Base-by-base conservation (phyloP, 2,888 invertebrate species). In the Nomada hirtipes region DNA sequence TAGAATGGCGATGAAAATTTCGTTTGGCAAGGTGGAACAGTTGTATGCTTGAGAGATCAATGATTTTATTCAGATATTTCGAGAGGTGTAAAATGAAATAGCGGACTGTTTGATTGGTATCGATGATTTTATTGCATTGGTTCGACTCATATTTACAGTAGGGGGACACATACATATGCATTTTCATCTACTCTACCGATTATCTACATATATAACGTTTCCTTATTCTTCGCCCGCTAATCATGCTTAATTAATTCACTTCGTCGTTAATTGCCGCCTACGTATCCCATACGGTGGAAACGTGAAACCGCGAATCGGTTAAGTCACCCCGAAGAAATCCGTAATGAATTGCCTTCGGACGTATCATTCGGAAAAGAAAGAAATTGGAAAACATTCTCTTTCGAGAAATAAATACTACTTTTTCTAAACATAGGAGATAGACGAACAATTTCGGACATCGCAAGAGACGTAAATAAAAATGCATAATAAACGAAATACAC, bases 111-210 rank as follows among this genome's bases (percentile, higher is more conserved):
- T 75, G 42, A 69, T 70, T 85, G 82, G 79, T 88, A 88, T 86
- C 85, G 88, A 83, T 90, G 88, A 90, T 91, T 93, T 93, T 93
- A 93, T 93, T 93, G 93, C 93, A 92, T 92, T 92, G 91, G 91
- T 90, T 91, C 88, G 89, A 90, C 86, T 92, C 90, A 90, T 93
- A 93, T 93, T 92, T 93, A 93, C 93, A 92, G 88, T 86, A 87
- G 89, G 90, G 36, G 89, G 88, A 93, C 92, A 93, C 91, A 90
- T 92, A 92, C 89, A 93, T 92, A 91, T 92, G 92, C 91, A 92
- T 90, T 90, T 91, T 90, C 86, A 89, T 90, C 91, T 90, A 90
- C 89, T 85, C 89, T 90, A 92, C 85, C 86, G 88, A 91, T 91
- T 92, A 92, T 92, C 92, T 93, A 92, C 92, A 93, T 91, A 89